Conservation (phyloP, 2,113 vertebrate genomes). For the Eclectus roratus region DNA sequence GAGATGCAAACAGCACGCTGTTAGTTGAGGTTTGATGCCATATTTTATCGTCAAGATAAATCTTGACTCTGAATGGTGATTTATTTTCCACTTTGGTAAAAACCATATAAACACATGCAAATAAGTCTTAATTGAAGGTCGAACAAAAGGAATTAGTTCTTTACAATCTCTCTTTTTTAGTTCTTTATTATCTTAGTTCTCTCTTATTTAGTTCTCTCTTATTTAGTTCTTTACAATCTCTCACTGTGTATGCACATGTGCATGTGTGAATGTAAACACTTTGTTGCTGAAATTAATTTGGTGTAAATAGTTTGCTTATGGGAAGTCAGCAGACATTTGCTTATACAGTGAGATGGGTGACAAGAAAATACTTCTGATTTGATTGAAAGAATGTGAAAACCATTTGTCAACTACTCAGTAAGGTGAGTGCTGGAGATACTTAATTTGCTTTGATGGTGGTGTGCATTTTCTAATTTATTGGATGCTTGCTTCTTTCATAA, state of each 20-base stretch:
- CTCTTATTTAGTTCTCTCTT: background rate
- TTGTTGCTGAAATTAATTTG: background rate
- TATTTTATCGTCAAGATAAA: background rate
- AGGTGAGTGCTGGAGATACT: constrained; percentile 58
- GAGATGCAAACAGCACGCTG: background rate
- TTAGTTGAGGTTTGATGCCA: background rate
- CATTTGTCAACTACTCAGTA: constrained; percentile 69
- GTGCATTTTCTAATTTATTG: constrained; percentile 78
- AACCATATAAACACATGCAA: background rate
- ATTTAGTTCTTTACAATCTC: background rate
- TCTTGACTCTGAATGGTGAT: background rate
- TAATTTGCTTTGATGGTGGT: constrained; percentile 67
- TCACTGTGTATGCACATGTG: background rate
- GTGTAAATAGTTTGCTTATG: background rate
- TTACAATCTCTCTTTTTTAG: background rate
- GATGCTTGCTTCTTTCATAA: constrained; percentile 76
- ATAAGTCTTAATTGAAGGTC: background rate
- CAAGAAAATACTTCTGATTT: constrained; percentile 41
- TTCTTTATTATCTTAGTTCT: background rate
- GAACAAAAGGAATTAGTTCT: background rate
- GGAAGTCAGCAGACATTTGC: constrained; percentile 9
- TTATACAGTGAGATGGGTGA: background rate
- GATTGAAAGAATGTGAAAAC: constrained; percentile 51
- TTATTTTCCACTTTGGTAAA: background rate
- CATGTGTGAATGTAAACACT: background rate